Conservation (phyloP, 2,888 invertebrate genomes). For the Rhamnusium bicolor region DNA sequence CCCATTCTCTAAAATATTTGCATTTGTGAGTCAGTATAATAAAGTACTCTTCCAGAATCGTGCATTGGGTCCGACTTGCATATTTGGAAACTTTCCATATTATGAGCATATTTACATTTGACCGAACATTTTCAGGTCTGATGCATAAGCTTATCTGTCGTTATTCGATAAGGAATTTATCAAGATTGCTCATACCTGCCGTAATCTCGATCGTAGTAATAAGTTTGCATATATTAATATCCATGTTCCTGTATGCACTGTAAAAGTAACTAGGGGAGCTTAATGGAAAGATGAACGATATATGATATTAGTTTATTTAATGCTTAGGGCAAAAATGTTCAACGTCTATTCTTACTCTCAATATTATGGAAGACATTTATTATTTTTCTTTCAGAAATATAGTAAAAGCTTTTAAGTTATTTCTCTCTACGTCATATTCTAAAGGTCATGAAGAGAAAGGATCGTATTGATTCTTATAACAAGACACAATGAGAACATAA, state of each 20-base stretch:
- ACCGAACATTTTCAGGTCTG: slow-evolving; percentile 17
- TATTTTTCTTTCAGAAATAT: not conserved
- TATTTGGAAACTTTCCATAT: slow-evolving; percentile 5
- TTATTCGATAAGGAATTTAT: slow-evolving; percentile 24
- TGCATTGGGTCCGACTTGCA: not conserved
- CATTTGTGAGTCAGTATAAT: not conserved
- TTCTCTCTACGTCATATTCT: not conserved
- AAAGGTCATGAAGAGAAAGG: not conserved
- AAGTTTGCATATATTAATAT: not conserved
- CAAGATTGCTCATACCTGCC: slow-evolving; percentile 1
- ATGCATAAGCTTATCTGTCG: slow-evolving; percentile 2
- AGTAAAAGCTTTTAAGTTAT: slow-evolving; percentile 13
- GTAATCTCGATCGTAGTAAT: slow-evolving; percentile 18
- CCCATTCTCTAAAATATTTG: slow-evolving; percentile 4
- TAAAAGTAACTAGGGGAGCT: not conserved
- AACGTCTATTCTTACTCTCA: not conserved
- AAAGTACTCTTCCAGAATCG: not conserved
- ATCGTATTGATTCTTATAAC: not conserved
- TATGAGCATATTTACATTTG: slow-evolving; percentile 19
- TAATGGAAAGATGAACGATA: slow-evolving; percentile 6
- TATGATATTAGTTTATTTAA: slow-evolving; percentile 23
- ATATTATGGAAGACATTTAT: not conserved
- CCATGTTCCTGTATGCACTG: not conserved
- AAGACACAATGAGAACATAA: not conserved
- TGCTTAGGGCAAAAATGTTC: not conserved